A percentile compares a stretch with the other conserved stretches of the same genome.
phyloP scores from a whole-genome alignment of 2,888 invertebrate genomes.

The Athalia cordata region DNA sequence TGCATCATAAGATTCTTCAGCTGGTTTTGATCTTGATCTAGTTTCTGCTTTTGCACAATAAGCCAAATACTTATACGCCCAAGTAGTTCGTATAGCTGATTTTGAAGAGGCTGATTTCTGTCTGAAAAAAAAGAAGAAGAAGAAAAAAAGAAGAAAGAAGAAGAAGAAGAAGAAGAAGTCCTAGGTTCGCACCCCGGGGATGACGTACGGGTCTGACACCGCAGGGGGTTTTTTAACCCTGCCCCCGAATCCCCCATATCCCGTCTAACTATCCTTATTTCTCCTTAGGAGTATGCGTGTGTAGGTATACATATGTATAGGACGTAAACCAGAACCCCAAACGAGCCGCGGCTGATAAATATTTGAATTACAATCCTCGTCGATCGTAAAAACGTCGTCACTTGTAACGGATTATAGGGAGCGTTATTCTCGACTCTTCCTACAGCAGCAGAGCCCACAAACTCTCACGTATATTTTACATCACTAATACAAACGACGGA shows the following conservation, averaged over 20 bases:
- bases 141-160: neutral
- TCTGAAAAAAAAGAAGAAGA: neutral
- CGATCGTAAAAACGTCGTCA: slow-evolving; percentile 70
- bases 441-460: slow-evolving; percentile 35
- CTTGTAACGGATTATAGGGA: slow-evolving; percentile 63
- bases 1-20: no score
- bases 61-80: no score
- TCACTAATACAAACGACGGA: neutral
- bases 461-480: neutral
- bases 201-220: slow-evolving; percentile 69
- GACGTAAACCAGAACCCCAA: slow-evolving; percentile 54
- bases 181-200: slow-evolving; percentile 63
- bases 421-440: slow-evolving; percentile 39
- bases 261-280: slow-evolving; percentile 53
- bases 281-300: slow-evolving; percentile 58
- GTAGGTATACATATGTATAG: slow-evolving; percentile 39
- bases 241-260: slow-evolving; percentile 25
- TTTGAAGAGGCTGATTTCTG: slow-evolving; percentile 35
- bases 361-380: slow-evolving; percentile 68
- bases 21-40: no score
- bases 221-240: slow-evolving; percentile 59
- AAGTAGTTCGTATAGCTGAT: no score
- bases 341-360: slow-evolving; percentile 64
- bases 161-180: slow-evolving; percentile 24
- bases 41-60: no score